phyloP scores from a whole-genome alignment of 2,797 vertebrate genomes.

The Mionectes olivaceus region DNA sequence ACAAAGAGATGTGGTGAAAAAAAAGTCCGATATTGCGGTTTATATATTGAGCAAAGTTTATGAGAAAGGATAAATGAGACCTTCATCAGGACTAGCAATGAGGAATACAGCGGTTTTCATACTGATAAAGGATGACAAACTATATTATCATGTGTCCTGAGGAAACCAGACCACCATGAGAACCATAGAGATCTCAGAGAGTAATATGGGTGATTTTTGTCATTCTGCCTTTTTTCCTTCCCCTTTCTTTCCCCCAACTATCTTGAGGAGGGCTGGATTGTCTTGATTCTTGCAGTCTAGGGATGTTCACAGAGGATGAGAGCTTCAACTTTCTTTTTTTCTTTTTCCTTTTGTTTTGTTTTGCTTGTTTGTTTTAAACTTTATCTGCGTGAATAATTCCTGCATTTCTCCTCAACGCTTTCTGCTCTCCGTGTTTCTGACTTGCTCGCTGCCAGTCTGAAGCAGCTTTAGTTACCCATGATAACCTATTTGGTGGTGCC shows the following conservation, averaged over 20 bases:
- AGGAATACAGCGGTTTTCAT: background rate
- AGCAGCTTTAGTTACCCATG: background rate
- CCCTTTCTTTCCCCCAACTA: rapidly evolving
- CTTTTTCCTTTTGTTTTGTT: background rate
- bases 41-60: background rate
- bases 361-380: too few species aligned
- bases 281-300: background rate
- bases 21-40: background rate
- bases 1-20: background rate
- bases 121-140: background rate
- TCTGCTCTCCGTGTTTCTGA: background rate
- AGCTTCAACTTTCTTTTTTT: background rate
- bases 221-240: background rate
- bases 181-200: background rate
- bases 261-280: background rate
- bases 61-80: background rate
- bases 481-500: background rate
- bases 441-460: background rate
- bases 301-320: background rate
- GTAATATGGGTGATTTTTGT: background rate
- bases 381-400: background rate
- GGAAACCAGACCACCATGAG: background rate
- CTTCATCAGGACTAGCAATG: background rate
- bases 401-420: background rate
- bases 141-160: background rate